Conservation (phyloP, 1,140 invertebrate species). For the Scaptomyza montana region DNA sequence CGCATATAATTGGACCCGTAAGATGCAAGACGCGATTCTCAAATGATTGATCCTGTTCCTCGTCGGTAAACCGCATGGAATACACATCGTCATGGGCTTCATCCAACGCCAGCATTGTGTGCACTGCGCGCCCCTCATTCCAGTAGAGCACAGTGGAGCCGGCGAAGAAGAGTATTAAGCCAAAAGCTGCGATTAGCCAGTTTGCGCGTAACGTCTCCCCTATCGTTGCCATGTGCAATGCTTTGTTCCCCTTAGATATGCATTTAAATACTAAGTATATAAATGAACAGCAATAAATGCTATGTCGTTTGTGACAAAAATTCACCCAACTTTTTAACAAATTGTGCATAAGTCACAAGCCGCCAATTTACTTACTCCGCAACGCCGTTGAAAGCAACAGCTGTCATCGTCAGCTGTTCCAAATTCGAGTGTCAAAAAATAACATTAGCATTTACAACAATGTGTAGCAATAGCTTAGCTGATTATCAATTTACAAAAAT, state of each 20-base stretch:
- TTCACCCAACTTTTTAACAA: slow-evolving; percentile 1
- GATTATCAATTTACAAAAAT: slow-evolving; percentile 87
- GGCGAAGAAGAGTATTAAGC: slow-evolving; percentile 85
- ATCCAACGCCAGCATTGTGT: slow-evolving; percentile 88
- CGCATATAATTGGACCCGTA: slow-evolving; percentile 88
- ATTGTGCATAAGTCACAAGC: slow-evolving; percentile 4
- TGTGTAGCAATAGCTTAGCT: slow-evolving; percentile 80
- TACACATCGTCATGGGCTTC: slow-evolving; percentile 88
- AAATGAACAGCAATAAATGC: slow-evolving; percentile 36
- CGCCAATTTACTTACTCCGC: not conserved
- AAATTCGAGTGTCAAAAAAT: slow-evolving; percentile 6
- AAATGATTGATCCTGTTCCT: slow-evolving; percentile 86
- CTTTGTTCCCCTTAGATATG: slow-evolving; percentile 4
- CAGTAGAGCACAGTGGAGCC: slow-evolving; percentile 88
- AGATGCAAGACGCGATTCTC: slow-evolving; percentile 91
- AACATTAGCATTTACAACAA: slow-evolving; percentile 28
- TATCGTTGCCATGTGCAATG: slow-evolving; percentile 79
- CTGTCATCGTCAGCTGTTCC: slow-evolving; percentile 24
- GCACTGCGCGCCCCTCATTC: slow-evolving; percentile 91
- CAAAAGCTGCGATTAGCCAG: slow-evolving; percentile 87
- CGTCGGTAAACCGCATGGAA: slow-evolving; percentile 85
- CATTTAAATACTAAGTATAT: slow-evolving; percentile 1
- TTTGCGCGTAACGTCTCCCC: slow-evolving; percentile 86
- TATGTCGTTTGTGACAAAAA: slow-evolving; percentile 10
- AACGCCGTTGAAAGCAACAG: slow-evolving; percentile 20